A percentile compares a stretch with the other conserved stretches of the same genome.
These are phyloP conservation scores for Arbacia lixula DNA, from an alignment of 53 echinoderm and acorn worm genomes.

Conservation along the genomic window DNA sequence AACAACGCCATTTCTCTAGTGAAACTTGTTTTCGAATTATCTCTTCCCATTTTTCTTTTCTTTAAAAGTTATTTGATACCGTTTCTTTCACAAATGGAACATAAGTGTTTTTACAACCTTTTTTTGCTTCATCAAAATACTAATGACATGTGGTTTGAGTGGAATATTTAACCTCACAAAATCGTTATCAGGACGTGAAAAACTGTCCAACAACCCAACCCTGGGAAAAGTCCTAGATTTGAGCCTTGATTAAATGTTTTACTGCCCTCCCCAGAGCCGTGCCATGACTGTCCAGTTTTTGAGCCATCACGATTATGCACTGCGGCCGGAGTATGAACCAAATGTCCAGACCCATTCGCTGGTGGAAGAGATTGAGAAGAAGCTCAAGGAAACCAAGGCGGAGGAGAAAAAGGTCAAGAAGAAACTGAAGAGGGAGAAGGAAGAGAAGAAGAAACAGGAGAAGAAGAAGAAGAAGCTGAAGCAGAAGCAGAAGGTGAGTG, in stretches of 20 bases:
- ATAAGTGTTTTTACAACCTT: not conserved
- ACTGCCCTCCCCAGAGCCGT: constrained; percentile 1
- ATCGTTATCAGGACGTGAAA: too few species aligned
- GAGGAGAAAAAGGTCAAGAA: constrained; percentile 60
- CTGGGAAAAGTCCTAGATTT: too few species aligned
- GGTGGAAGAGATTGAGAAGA: constrained; percentile 58
- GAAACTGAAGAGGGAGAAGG: constrained; percentile 60
- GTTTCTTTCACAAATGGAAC: not conserved
- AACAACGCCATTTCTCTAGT: too few species aligned
- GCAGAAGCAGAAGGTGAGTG: constrained; percentile 31
- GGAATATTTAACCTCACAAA: too few species aligned
- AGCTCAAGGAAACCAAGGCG: constrained; percentile 11
- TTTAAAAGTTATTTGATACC: too few species aligned
- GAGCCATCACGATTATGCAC: constrained; percentile 86
- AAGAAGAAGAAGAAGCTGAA: constrained; percentile 46
- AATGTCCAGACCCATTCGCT: not conserved
- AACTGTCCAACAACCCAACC: too few species aligned
- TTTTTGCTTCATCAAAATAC: too few species aligned
- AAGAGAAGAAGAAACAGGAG: constrained; percentile 57
- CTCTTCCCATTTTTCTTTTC: too few species aligned
- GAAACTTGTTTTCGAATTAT: too few species aligned
- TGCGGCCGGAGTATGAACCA: constrained; percentile 78
- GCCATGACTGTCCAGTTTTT: not conserved
- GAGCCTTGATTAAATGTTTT: too few species aligned
- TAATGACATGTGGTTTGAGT: too few species aligned